phyloP scores from a whole-genome alignment of 2,888 invertebrate genomes.

The Leptopterna dolabrata region DNA sequence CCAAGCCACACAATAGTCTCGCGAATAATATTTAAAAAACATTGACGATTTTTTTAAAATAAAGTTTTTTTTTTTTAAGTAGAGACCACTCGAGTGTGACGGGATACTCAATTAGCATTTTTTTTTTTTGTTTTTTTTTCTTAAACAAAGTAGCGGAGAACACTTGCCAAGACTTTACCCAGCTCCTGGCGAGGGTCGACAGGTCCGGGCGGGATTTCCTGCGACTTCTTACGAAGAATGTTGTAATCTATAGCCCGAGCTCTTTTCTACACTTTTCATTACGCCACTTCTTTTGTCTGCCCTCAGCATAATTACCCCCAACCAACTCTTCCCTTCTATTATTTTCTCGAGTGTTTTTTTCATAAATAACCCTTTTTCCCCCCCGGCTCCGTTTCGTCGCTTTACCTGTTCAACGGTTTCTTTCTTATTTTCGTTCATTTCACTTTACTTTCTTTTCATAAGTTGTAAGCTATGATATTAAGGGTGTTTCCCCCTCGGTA shows the following conservation, averaged over 20 bases:
- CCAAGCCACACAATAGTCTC: background rate
- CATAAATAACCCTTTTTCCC: background rate
- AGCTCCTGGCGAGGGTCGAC: background rate
- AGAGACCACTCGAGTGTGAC: slow-evolving; percentile 42
- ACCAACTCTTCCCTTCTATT: background rate
- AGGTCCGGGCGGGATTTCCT: slow-evolving; percentile 5
- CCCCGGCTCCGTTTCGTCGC: background rate
- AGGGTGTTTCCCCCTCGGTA: background rate
- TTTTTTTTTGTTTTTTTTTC: background rate
- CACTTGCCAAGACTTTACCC: background rate
- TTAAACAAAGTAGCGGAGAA: background rate
- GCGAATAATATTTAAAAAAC: slow-evolving; percentile 34
- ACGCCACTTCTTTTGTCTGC: slow-evolving; percentile 27
- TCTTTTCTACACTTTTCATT: slow-evolving; percentile 39
- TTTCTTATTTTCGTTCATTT: background rate
- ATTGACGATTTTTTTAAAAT: slow-evolving; percentile 18
- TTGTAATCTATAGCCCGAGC: slow-evolving; percentile 18
- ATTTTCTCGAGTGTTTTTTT: slow-evolving; percentile 9
- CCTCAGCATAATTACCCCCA: background rate
- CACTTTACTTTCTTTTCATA: background rate
- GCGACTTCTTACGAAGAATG: background rate
- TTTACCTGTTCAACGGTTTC: slow-evolving; percentile 3
- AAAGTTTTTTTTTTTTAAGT: background rate
- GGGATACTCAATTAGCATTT: slow-evolving; percentile 30
- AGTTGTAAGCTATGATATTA: background rate